A percentile compares a stretch with the other conserved stretches of the same genome.
Conservation (phyloP, 2,113 vertebrate species). For the cat (Felis catus) region DNA sequence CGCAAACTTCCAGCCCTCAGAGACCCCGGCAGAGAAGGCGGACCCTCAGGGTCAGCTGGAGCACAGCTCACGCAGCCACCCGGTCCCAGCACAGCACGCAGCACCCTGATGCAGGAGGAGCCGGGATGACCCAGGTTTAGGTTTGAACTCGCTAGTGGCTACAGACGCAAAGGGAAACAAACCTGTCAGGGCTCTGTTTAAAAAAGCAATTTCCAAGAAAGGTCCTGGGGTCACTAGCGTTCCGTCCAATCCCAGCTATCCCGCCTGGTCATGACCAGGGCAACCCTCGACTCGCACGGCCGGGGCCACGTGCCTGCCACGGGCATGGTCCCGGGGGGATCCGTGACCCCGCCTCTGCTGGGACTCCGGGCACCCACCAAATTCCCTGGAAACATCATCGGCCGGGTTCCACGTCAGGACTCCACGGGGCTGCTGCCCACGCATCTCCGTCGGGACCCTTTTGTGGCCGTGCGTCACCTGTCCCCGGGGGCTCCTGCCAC, state of each 20-base stretch:
- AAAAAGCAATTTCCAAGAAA: slow-evolving; percentile 35
- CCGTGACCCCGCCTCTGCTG: background rate
- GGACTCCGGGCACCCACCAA: too few relatives aligned
- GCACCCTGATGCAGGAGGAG: background rate
- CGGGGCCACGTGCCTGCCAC: too few relatives aligned
- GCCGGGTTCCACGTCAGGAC: background rate
- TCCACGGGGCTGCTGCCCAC: fast-evolving
- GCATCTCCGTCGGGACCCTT: too few relatives aligned
- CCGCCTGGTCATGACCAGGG: background rate
- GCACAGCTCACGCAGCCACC: too few relatives aligned
- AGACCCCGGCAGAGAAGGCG: background rate
- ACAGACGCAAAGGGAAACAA: background rate
- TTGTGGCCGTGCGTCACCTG: background rate
- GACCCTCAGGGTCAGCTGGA: background rate
- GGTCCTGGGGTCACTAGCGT: background rate
- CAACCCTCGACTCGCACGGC: fast-evolving
- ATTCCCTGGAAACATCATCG: too few relatives aligned
- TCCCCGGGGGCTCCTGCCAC: background rate
- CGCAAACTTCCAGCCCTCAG: background rate
- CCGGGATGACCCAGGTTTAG: background rate
- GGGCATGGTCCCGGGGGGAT: too few relatives aligned
- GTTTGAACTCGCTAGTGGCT: background rate
- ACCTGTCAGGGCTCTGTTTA: background rate
- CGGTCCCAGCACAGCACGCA: too few relatives aligned
- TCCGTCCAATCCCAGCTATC: background rate